phyloP scores from a whole-genome alignment of 2,888 invertebrate species.

The Parnassius glacialis region DNA sequence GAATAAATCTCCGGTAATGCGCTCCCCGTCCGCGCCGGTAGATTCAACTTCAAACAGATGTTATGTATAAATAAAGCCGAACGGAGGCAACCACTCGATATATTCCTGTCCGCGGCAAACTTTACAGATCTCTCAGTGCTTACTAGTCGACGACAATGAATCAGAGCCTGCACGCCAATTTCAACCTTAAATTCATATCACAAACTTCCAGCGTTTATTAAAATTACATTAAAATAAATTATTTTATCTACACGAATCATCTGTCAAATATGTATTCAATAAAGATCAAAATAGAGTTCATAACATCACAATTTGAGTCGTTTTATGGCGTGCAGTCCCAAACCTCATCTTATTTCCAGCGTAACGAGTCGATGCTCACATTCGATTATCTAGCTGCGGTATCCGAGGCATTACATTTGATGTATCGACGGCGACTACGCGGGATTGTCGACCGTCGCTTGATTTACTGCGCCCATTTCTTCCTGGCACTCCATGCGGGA shows the following conservation, averaged over 20 bases:
- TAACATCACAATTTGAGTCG: conserved; percentile 46
- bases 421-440: conserved; percentile 77
- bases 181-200: conserved; percentile 47
- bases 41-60: conserved; percentile 80
- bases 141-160: conserved; percentile 56
- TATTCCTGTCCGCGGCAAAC: conserved; percentile 80
- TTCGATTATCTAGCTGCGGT: conserved; percentile 80
- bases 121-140: conserved; percentile 77
- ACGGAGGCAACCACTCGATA: conserved; percentile 80
- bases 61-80: conserved; percentile 80
- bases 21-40: conserved; percentile 76
- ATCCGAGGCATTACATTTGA: conserved; percentile 80
- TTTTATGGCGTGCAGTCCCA: conserved; percentile 51
- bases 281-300: conserved; percentile 34
- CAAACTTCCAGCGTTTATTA: neutral
- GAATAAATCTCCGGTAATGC: conserved; percentile 80
- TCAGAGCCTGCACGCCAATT: conserved; percentile 43
- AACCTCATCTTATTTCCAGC: conserved; percentile 78
- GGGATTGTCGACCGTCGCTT: conserved; percentile 75
- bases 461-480: conserved; percentile 77
- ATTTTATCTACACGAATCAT: neutral
- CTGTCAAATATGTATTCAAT: neutral
- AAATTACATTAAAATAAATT: neutral
- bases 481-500: conserved; percentile 74
- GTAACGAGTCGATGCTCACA: conserved; percentile 80